Base-by-base conservation (phyloP, 2,113 vertebrate genomes). In the Misgurnus anguillicaudatus region DNA sequence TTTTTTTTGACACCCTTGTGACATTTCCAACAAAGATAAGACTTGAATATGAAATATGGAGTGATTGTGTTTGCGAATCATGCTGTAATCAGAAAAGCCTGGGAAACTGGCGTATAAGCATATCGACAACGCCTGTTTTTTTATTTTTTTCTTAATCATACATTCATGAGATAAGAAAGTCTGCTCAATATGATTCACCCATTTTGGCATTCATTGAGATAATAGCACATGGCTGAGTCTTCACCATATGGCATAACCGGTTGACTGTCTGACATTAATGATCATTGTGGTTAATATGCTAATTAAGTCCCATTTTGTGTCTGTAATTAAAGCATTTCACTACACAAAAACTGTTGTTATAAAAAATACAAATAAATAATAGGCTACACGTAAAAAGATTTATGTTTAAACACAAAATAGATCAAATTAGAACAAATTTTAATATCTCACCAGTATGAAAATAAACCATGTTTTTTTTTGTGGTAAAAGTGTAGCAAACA, bases 21-120 rank as follows among this genome's bases (percentile, higher is more conserved):
- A 81, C 82, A 80, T 84, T 84, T 84, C 57, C 42, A n/a, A 57
- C 11, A 48, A 39, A 65, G 79, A 84, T 81, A 84, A 74, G 53
- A 69, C 36, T 41, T 48, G 8, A 16, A 24, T 16, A n/a, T 5
- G 21, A 21, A 48, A n/a, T 31, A 31, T 31, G 3, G 3, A 31
- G 24, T 31, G 24, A 31, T 31, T 31, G 24, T 31, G 24, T 31
- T 31, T 31, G 24, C 24, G 2, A 31, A 31, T 31, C 24, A 31
- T 3, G 3, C 24, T 31, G 24, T 31, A 31, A 31, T 31, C 24
- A 31, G 24, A 31, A 31, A 3, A 31, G 24, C 24, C 24, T 31
- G 24, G 11, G 73, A 72, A 21, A 57, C 2, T 11, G 1, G 11
- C 14, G 9, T 63, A 60, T 55, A 48, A 51, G 53, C 53, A 11